Conservation (phyloP, 2,888 invertebrate species). For the Orthosia incerta region DNA sequence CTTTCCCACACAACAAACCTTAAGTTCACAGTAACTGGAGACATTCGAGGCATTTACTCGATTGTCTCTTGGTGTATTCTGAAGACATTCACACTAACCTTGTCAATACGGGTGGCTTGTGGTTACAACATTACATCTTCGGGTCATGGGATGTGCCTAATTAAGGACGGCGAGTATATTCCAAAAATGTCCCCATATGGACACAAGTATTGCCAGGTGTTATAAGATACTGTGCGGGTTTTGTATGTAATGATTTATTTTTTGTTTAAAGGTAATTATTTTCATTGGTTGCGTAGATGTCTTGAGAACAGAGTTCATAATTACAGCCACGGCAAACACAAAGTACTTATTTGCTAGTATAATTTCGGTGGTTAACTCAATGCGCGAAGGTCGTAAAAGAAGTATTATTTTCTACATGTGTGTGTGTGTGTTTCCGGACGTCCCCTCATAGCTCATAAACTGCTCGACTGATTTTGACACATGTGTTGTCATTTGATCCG, state of each 20-base stretch:
- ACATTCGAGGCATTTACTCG: slow-evolving; percentile 22
- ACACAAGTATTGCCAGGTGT: slow-evolving; percentile 21
- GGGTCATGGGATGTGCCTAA: slow-evolving; percentile 46
- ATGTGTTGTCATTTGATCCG: slow-evolving; percentile 39
- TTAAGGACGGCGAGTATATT: slow-evolving; percentile 42
- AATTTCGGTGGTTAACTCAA: slow-evolving; percentile 39
- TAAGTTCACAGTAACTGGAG: slow-evolving; percentile 41
- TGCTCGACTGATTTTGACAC: slow-evolving; percentile 54
- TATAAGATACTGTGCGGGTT: slow-evolving; percentile 9
- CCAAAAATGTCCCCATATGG: slow-evolving; percentile 20
- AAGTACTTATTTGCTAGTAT: slow-evolving; percentile 13
- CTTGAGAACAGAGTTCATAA: slow-evolving; percentile 18
- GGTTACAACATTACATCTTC: slow-evolving; percentile 22
- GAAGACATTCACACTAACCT: slow-evolving; percentile 30
- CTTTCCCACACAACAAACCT: slow-evolving; percentile 38
- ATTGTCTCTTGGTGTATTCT: slow-evolving; percentile 24
- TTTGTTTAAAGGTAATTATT: slow-evolving; percentile 3
- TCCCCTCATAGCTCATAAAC: slow-evolving; percentile 49
- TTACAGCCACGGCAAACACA: not conserved
- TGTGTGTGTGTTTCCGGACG: slow-evolving; percentile 45
- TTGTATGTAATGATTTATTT: slow-evolving; percentile 6
- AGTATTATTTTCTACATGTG: slow-evolving; percentile 28
- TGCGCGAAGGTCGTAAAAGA: slow-evolving; percentile 21
- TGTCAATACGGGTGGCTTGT: slow-evolving; percentile 16
- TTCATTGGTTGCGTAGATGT: not conserved